These are phyloP conservation scores for Sakesphorus luctuosus DNA, from an alignment of 2,113 vertebrate species.

Conservation along the genomic window DNA sequence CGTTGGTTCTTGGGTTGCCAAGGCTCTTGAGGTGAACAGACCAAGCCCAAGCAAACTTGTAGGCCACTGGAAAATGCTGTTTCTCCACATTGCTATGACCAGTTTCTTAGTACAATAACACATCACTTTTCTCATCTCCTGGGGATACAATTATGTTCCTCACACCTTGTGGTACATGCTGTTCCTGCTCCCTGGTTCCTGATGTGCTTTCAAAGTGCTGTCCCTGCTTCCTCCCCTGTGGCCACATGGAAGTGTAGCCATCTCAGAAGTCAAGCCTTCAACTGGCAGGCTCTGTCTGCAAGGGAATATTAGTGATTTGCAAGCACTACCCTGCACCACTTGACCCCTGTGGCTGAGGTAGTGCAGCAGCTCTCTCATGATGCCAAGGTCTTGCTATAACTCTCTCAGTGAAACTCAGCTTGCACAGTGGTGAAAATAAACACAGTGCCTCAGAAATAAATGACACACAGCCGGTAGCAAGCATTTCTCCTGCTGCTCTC, in stretches of 20 bases:
- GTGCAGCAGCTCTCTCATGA: not conserved
- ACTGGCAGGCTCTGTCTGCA: not conserved
- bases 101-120: not conserved
- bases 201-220: not conserved
- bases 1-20: not conserved
- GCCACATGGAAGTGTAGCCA: not conserved
- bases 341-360: not conserved
- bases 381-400: not conserved
- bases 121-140: not conserved
- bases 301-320: not conserved
- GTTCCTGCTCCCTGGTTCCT: not conserved
- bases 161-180: not conserved
- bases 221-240: not conserved
- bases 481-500: not conserved
- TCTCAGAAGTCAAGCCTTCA: not conserved
- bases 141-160: accelerated
- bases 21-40: not conserved
- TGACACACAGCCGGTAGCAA: not conserved
- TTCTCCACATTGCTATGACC: accelerated
- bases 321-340: not conserved
- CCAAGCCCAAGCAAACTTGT: not conserved
- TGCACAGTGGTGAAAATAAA: not conserved
- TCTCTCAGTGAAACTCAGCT: not conserved
- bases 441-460: not conserved
- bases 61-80: not conserved